Conservation (phyloP, 2,797 vertebrate genomes). For the Benthosema pterotum region DNA sequence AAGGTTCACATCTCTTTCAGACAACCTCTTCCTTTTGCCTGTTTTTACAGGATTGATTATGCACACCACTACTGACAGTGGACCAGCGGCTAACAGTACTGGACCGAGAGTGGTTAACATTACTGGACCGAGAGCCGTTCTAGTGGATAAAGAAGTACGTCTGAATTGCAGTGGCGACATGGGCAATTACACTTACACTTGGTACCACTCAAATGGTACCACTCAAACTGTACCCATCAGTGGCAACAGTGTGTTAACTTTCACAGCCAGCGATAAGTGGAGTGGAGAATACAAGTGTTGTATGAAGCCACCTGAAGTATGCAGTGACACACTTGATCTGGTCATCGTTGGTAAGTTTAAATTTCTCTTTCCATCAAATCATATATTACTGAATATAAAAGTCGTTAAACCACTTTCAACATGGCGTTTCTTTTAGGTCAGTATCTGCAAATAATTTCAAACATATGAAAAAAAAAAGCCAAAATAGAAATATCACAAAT, state of each 20-base stretch:
- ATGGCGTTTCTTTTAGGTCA: too few species aligned
- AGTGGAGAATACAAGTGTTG: slow-evolving; percentile 33
- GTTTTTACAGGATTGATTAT: slow-evolving; percentile 11
- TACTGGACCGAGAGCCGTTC: not conserved
- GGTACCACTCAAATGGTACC: too few species aligned
- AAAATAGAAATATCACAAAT: too few species aligned
- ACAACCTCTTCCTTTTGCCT: not conserved
- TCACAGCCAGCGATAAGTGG: not conserved
- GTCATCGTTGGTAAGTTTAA: slow-evolving; percentile 28
- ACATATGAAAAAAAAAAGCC: too few species aligned
- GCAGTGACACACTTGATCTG: slow-evolving; percentile 1
- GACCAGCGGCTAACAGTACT: not conserved
- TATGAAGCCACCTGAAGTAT: fast-evolving
- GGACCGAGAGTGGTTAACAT: not conserved
- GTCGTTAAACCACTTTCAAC: too few species aligned
- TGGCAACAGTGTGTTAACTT: not conserved
- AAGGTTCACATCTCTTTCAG: not conserved
- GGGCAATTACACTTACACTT: not conserved
- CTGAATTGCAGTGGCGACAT: not conserved
- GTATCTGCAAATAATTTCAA: too few species aligned
- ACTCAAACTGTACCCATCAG: too few species aligned
- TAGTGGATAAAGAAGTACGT: slow-evolving; percentile 16
- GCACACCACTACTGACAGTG: not conserved
- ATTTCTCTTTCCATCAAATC: not conserved
- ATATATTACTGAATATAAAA: too few species aligned